Evolutionary conservation across 2,797 vertebrate genomes (phyloP), one percentile per base, ranked within the genome.

Genomic region (Carcharodon carcharias): DNA sequence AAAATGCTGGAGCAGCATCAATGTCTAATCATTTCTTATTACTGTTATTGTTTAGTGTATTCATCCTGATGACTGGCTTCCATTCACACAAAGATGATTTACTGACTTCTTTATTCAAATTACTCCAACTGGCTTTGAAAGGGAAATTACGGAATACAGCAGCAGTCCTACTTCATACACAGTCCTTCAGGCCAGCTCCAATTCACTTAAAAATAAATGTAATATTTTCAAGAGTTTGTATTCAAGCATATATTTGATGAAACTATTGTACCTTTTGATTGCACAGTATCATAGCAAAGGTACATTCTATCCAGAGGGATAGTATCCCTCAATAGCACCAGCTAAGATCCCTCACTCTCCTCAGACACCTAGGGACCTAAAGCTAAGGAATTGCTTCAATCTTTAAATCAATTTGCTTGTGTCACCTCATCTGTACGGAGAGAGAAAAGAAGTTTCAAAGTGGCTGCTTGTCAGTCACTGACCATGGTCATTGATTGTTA

Each of bases 391-490:
- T 67, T 67, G 63, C 61, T 93, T 93, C 63, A 67, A 45, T 45
- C 63, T 45, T 92, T 67, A 67, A 93, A 93, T 93, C 65, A 93
- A 93, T 93, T 67, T 67, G 63, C 61, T 93, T 65, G 91, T 67
- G 91, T 93, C n/a, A 85, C 82, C 45, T 85, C 82, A 65, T 93
- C 63, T 65, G 35, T 61, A 40, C 61, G 0, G 35, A 63, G 89
- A 65, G 35, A 65, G 18, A 45, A 93, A 65, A 45, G 23, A 40
- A 61, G 63, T 40, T 93, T 93, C n/a, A 93, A n/a, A 65, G 63
- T 4, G n/a, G 63, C 63, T 93, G n/a, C 12, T 45, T 45, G 91
- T 45, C 61, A 67, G 35, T 93, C 91, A 67, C 63, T 67, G 63
- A 67, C 18, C 21, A 21, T 18, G 45, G 63, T 8, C 65, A 67